Evolutionary conservation across 2,113 vertebrate species (phyloP), one percentile per base, ranked within the genome.

Genomic region (Pachyramphus minor): DNA sequence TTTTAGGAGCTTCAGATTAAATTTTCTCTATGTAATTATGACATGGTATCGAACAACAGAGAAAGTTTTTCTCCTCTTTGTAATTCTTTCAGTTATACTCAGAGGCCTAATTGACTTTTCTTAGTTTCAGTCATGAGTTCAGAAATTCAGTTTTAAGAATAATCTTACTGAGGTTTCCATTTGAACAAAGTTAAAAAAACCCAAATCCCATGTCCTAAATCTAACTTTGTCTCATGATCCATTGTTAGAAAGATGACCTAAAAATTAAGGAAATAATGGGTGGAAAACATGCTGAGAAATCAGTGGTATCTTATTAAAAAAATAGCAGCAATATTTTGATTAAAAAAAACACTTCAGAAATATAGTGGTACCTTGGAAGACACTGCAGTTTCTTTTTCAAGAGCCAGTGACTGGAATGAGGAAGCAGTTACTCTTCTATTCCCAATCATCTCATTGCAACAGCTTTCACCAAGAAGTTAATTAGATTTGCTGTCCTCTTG

Each of bases 401-500:
- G 22, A 79, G n/a, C 15, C 72, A 66, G 37, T 49, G 30, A 66
- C 25, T 7, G 23, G 28, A 83, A 94, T 28, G 28, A 0, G 0
- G 75, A 67, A 87, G 60, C 4, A 37, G 17, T 68, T 83, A 41
- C 18, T 53, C 15, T 47, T 63, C 45, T 69, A 0, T 64, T 77
- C 37, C 47, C 0, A 81, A 22, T 55, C 37, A 88, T 41, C 47
- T 68, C 31, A 62, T 19, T 64, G 44, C 25, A 84, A 30, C 31
- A 56, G 45, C 35, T 80, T 93, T 94, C 59, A 73, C 35, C 23
- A 41, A 71, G 44, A 85, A 90, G 17, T 67, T 87, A 76, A 62
- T 88, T 76, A 67, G 15, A 60, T n/a, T 83, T 0, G 0, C 17
- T 31, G 25, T 45, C 24, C 44, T 71, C 7, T 1, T 44, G 24